Conservation (phyloP, 2,888 invertebrate species). For the Cerastis rubricosa region DNA sequence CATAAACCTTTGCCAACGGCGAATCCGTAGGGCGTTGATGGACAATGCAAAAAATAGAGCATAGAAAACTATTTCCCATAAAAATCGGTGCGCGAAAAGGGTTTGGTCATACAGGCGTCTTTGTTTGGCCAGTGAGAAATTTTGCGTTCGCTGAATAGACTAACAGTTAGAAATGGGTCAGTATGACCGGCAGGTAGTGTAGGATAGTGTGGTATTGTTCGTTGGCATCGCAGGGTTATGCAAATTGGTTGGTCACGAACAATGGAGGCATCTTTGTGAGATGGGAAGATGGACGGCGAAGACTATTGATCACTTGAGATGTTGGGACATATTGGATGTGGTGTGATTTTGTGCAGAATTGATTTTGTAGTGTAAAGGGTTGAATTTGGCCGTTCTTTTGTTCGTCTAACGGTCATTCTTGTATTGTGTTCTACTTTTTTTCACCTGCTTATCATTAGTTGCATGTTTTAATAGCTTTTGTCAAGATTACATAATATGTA, state of each 20-base stretch:
- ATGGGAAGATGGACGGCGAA: slow-evolving; percentile 69
- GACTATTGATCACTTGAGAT: not conserved
- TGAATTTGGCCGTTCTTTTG: slow-evolving; percentile 29
- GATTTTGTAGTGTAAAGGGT: not conserved
- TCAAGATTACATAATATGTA: not conserved
- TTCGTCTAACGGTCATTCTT: slow-evolving; percentile 42
- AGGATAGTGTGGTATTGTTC: slow-evolving; percentile 81
- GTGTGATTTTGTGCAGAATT: not conserved
- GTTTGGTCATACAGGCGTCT: slow-evolving; percentile 80
- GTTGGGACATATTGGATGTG: slow-evolving; percentile 14
- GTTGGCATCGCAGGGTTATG: slow-evolving; percentile 84
- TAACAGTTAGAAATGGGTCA: slow-evolving; percentile 86
- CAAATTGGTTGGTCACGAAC: slow-evolving; percentile 82
- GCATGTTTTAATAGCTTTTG: not conserved
- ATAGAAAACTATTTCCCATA: slow-evolving; percentile 88
- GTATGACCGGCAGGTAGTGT: slow-evolving; percentile 75
- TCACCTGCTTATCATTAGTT: not conserved
- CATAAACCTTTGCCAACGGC: slow-evolving; percentile 86
- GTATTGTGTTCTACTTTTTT: not conserved
- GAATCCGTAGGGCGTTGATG: slow-evolving; percentile 82
- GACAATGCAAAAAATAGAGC: slow-evolving; percentile 91
- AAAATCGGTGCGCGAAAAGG: slow-evolving; percentile 86
- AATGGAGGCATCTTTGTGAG: slow-evolving; percentile 75
- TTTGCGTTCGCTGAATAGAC: slow-evolving; percentile 82
- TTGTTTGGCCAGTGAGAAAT: slow-evolving; percentile 89